Evolutionary conservation across 2,113 vertebrate species (phyloP), one percentile per base, ranked within the genome.

Genomic region (Plectropomus leopardus): DNA sequence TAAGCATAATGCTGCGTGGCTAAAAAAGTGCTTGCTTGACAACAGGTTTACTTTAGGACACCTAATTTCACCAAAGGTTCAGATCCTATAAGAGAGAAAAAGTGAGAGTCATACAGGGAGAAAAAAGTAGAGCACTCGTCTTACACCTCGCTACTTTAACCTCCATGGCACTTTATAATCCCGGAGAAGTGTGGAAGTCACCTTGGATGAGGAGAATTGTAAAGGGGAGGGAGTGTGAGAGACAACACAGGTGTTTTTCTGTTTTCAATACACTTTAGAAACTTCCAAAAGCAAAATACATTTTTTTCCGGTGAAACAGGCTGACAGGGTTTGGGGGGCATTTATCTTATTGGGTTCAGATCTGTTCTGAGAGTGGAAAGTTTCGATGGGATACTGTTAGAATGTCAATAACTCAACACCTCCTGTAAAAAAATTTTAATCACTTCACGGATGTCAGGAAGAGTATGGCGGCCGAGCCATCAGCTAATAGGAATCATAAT

Each of bases 401-500:
- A 91, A 86, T 82, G 70, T 79, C 83, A 89, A 84, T 80, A 88
- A 86, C 86, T 84, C 72, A 28, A 73, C 80, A 72, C 77, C 67
- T 80, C 32, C 68, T 58, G 73, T 76, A n/a, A n/a, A n/a, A n/a
- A n/a, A n/a, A n/a, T 73, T 66, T 67, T 75, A 72, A 81, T 86
- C 78, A 64, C 74, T 74, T 86, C 69, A 61, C 61, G 51, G 55
- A 89, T 65, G 73, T 83, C 74, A 83, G 80, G 53, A 61, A 80
- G 65, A 67, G 65, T 23, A 69, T n/a, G 61, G 58, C 32, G 64
- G 51, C 53, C 14, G 36, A 76, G 86, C 81, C 87, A 91, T 92
- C 90, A 90, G 77, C 86, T 92, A 90, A 93, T 88, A 78, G 75
- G 72, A 84, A 85, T 87, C 61, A 32, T 78, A 73, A 85, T 82